Evolutionary conservation across 2,113 vertebrate species (phyloP).

Genomic region (Etheostoma cragini): DNA sequence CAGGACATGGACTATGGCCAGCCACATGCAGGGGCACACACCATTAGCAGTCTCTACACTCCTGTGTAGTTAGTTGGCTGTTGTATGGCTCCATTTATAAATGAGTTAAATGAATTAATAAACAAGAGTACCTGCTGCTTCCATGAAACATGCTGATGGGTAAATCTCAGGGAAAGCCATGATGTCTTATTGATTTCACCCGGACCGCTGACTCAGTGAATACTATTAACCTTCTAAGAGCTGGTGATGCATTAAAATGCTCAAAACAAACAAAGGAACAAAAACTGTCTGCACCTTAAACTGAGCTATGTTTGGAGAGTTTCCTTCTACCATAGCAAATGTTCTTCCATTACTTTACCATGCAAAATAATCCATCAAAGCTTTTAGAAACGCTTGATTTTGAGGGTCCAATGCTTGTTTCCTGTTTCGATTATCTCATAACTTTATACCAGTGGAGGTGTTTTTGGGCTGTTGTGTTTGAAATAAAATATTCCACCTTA

Average conservation of each 20-base stretch:
- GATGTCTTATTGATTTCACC: slow-evolving; percentile 39
- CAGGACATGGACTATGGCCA: slow-evolving; percentile 10
- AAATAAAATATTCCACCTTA: no score
- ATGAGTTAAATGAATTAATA: slow-evolving; percentile 22
- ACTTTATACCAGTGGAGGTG: no score
- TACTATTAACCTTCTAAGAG: slow-evolving; percentile 18
- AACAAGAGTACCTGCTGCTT: slow-evolving; percentile 31
- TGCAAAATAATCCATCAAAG: background rate
- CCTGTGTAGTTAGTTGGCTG: background rate
- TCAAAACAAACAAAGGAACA: background rate
- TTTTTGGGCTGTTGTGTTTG: no score
- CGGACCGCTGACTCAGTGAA: background rate
- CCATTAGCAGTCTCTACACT: slow-evolving; percentile 10
- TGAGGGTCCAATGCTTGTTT: background rate
- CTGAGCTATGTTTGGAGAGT: background rate
- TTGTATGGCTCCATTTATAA: slow-evolving; percentile 37
- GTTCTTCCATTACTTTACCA: background rate
- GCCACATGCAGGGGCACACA: background rate
- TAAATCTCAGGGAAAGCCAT: slow-evolving; percentile 17
- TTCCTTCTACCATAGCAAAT: background rate
- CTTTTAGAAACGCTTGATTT: background rate
- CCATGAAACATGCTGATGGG: slow-evolving; percentile 26
- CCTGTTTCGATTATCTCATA: background rate
- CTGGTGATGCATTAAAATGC: slow-evolving; percentile 5
- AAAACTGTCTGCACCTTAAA: background rate